These are phyloP conservation scores for Phataginus tetradactyla DNA, from an alignment of 2,797 vertebrate genomes.

Conservation along the genomic window DNA sequence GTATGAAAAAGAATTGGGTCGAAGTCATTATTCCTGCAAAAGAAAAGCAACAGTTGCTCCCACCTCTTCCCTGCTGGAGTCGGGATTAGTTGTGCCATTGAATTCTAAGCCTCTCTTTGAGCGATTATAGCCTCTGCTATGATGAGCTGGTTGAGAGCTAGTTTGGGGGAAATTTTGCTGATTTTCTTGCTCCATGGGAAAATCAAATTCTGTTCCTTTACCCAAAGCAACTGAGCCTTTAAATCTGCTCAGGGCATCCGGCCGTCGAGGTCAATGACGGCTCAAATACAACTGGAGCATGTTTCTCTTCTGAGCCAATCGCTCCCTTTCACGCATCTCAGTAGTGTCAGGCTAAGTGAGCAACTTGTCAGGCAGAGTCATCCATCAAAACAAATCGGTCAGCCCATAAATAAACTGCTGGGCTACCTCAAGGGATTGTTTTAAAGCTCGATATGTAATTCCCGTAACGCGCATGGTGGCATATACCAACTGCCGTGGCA, in stretches of 20 bases:
- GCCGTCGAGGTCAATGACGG: constrained; percentile 73
- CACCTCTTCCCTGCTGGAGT: not conserved
- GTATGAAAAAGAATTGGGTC: not conserved
- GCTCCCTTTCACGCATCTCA: constrained; percentile 59
- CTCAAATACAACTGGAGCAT: constrained; percentile 67
- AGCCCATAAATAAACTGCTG: constrained; percentile 61
- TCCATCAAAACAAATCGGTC: constrained; percentile 76
- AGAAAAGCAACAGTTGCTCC: not conserved
- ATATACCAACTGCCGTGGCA: not conserved
- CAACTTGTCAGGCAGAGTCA: constrained; percentile 73
- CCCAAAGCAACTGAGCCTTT: constrained; percentile 16
- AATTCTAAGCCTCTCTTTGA: constrained; percentile 19
- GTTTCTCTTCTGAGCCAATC: constrained; percentile 77
- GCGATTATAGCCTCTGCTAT: constrained; percentile 46
- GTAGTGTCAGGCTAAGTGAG: constrained; percentile 78
- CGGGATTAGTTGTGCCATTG: not conserved
- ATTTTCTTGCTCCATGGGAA: constrained; percentile 53
- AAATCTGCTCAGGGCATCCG: constrained; percentile 72
- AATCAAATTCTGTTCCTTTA: constrained; percentile 45
- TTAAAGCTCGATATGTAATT: not conserved
- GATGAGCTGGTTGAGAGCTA: not conserved
- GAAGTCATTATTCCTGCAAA: not conserved
- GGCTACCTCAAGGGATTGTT: constrained; percentile 38
- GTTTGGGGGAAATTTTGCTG: constrained; percentile 56
- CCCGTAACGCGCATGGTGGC: rapidly evolving